These are phyloP conservation scores for Mycalesis mineus DNA, from an alignment of 2,888 invertebrate genomes.

Conservation along the genomic window DNA sequence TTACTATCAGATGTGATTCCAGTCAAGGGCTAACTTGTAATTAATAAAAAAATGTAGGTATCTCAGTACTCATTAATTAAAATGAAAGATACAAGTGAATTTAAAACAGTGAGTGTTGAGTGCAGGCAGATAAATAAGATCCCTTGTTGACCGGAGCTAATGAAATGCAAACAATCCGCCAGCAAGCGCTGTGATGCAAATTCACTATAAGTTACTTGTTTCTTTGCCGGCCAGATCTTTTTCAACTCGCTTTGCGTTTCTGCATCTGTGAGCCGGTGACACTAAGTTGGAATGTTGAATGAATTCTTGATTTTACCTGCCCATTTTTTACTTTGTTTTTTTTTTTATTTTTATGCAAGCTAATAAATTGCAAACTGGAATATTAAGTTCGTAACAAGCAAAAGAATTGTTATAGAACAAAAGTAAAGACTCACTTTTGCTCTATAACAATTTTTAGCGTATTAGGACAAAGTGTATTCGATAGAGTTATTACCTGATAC, in stretches of 20 bases:
- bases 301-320: too few relatives aligned
- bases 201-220: slow-evolving; percentile 40
- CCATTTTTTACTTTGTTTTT: not conserved
- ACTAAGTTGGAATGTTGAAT: not conserved
- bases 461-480: too few relatives aligned
- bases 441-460: too few relatives aligned
- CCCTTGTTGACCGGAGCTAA: slow-evolving; percentile 62
- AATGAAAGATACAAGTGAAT: slow-evolving; percentile 32
- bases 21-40: too few relatives aligned
- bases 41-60: too few relatives aligned
- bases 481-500: too few relatives aligned
- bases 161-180: slow-evolving; percentile 63
- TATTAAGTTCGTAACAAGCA: too few relatives aligned
- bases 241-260: slow-evolving; percentile 22
- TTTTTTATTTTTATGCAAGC: not conserved
- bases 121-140: slow-evolving; percentile 55
- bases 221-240: slow-evolving; percentile 29
- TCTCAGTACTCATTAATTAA: not conserved
- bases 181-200: slow-evolving; percentile 53
- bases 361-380: too few relatives aligned
- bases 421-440: too few relatives aligned
- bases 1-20: too few relatives aligned
- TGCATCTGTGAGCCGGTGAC: slow-evolving; percentile 10
- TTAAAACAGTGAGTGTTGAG: slow-evolving; percentile 43
- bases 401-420: too few relatives aligned